A percentile compares a stretch with the other conserved stretches of the same genome.
These are phyloP conservation scores for Calliopsis andreniformis DNA, from an alignment of 1,140 invertebrate species.

Conservation along the genomic window DNA sequence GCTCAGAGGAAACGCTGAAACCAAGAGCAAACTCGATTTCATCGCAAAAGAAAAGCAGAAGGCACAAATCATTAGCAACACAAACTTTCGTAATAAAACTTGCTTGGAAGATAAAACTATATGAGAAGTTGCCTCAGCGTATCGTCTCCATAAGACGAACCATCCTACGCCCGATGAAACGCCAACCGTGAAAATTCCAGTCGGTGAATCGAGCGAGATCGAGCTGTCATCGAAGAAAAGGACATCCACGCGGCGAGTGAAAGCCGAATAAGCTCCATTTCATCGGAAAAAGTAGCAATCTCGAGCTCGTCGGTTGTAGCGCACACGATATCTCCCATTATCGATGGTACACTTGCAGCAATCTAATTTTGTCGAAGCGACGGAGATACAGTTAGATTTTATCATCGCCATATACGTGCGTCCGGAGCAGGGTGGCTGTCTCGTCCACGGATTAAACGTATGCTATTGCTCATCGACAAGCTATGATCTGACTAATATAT, in stretches of 20 bases:
- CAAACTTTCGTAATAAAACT: neutral
- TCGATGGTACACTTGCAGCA: neutral
- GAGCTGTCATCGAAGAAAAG: neutral
- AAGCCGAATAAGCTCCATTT: neutral
- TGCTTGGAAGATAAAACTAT: neutral
- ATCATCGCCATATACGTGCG: neutral
- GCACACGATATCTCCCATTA: neutral
- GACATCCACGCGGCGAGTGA: neutral
- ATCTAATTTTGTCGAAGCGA: constrained; percentile 16
- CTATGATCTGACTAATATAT: constrained; percentile 50
- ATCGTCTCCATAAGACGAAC: neutral
- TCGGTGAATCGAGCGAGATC: neutral
- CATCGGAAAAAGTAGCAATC: neutral
- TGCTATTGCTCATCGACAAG: constrained; percentile 44
- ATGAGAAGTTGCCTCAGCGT: neutral
- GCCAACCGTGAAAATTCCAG: neutral
- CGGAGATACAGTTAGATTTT: constrained; percentile 7
- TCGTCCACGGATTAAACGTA: constrained; percentile 30
- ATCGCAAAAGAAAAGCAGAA: no score
- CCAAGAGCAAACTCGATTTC: no score
- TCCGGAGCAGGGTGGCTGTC: neutral
- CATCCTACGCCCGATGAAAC: no score
- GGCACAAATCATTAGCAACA: neutral
- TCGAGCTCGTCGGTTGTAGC: neutral
- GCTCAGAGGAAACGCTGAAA: no score